Conservation (phyloP, 2,797 vertebrate species). For the Neosilurus hyrtlii region DNA sequence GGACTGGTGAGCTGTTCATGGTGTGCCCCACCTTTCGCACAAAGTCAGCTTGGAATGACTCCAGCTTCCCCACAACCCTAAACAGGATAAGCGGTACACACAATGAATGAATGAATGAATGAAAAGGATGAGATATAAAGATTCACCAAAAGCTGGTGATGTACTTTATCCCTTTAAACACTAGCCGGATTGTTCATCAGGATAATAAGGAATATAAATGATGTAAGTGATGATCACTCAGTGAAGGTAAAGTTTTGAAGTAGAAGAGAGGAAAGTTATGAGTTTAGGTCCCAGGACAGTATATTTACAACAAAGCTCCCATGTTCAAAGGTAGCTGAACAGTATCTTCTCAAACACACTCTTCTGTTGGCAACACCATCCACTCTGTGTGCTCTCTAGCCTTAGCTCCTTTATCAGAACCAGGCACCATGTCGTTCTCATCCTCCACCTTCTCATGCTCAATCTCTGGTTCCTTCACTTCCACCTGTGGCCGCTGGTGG, state of each 20-base stretch:
- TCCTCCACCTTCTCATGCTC: constrained; percentile 55
- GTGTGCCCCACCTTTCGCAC: no score
- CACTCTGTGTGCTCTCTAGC: constrained; percentile 16
- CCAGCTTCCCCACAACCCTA: no score
- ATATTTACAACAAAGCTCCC: neutral
- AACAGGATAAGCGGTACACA: no score
- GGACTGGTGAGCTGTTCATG: no score
- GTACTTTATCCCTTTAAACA: neutral
- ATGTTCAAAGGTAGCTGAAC: neutral
- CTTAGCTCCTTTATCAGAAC: constrained; percentile 12
- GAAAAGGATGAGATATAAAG: neutral
- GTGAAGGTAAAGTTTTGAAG: neutral
- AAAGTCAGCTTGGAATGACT: no score
- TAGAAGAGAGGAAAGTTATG: neutral
- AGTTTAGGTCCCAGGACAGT: neutral
- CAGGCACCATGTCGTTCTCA: constrained; percentile 17
- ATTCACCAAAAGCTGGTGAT: neutral
- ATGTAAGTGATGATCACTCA: neutral
- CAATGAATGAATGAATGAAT: no score
- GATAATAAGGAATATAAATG: neutral
- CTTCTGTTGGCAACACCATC: constrained; percentile 49
- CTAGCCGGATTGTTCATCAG: neutral
- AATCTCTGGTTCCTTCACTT: constrained; percentile 67
- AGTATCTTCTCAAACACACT: constrained; percentile 42
- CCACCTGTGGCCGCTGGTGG: constrained; percentile 72